phyloP scores from a whole-genome alignment of 2,888 invertebrate species.

The Tenthredo distinguenda region DNA sequence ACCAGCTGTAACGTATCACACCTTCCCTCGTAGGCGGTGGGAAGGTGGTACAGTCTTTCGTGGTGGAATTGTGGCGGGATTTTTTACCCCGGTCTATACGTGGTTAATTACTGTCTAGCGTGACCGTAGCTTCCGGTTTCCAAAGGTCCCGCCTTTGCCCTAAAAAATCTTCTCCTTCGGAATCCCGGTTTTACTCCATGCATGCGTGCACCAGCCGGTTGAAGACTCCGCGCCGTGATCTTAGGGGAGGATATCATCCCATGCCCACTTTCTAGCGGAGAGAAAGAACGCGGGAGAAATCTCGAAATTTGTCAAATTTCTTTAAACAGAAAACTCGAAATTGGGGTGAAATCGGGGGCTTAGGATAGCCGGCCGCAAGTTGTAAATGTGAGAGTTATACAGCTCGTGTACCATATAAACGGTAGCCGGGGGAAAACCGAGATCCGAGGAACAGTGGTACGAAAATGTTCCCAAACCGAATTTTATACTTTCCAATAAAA shows the following conservation, averaged over 20 bases:
- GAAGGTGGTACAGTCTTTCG: background rate
- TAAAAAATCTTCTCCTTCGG: background rate
- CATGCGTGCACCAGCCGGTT: background rate
- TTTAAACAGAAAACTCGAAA: background rate
- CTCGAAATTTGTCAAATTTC: too few relatives aligned
- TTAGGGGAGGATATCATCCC: too few relatives aligned
- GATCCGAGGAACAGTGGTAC: background rate
- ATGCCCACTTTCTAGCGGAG: too few relatives aligned
- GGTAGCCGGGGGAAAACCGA: background rate
- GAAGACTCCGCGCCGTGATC: too few relatives aligned
- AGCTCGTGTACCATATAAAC: background rate
- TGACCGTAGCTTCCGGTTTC: conserved; percentile 47
- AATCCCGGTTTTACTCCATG: background rate
- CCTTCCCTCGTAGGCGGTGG: background rate
- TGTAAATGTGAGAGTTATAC: conserved; percentile 23
- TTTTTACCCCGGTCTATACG: conserved; percentile 18
- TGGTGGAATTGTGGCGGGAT: background rate
- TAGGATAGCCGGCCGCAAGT: background rate
- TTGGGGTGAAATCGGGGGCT: background rate
- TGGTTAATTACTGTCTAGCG: conserved; percentile 47
- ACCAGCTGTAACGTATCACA: conserved; percentile 64
- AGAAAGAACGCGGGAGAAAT: too few relatives aligned
- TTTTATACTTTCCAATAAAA: conserved; percentile 22
- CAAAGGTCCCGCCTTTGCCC: background rate
- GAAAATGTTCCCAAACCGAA: background rate